Percentiles rank a stretch among this genome's conserved stretches.
These are phyloP conservation scores for Drosophila anceps DNA, from an alignment of 2,888 invertebrate genomes.

Conservation along the genomic window DNA sequence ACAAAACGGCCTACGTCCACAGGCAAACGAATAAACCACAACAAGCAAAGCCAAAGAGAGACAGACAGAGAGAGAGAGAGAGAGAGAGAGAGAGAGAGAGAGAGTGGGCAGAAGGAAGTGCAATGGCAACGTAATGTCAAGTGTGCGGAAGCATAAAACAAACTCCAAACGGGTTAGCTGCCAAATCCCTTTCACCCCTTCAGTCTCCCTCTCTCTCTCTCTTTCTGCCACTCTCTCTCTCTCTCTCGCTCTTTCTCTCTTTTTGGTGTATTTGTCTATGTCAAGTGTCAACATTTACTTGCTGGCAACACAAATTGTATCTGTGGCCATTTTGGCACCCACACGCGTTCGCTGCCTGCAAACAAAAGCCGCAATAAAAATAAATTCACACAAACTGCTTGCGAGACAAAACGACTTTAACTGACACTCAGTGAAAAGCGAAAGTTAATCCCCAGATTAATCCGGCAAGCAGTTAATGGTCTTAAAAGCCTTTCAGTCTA, in stretches of 20 bases:
- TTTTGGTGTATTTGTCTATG: constrained; percentile 67
- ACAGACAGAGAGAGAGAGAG: neutral
- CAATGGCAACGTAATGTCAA: constrained; percentile 74
- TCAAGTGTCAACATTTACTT: constrained; percentile 80
- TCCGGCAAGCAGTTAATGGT: neutral
- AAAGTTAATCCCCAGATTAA: neutral
- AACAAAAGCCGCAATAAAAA: constrained; percentile 19
- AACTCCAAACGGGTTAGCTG: constrained; percentile 75
- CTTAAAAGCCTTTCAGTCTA: neutral
- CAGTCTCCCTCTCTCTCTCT: neutral
- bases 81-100: neutral
- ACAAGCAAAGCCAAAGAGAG: constrained; percentile 24
- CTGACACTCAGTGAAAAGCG: neutral
- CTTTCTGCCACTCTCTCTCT: constrained; percentile 16
- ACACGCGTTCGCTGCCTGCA: constrained; percentile 28
- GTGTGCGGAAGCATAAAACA: constrained; percentile 80
- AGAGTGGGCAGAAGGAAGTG: constrained; percentile 28
- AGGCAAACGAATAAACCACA: constrained; percentile 42
- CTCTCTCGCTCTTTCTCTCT: constrained; percentile 24
- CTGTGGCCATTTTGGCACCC: constrained; percentile 69
- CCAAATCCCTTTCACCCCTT: constrained; percentile 33
- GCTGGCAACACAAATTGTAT: constrained; percentile 80
- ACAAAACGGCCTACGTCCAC: constrained; percentile 42
- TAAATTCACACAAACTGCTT: constrained; percentile 18
- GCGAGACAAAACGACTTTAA: neutral